phyloP scores from a whole-genome alignment of 2,888 invertebrate species.

The Ectemnius continuus region DNA sequence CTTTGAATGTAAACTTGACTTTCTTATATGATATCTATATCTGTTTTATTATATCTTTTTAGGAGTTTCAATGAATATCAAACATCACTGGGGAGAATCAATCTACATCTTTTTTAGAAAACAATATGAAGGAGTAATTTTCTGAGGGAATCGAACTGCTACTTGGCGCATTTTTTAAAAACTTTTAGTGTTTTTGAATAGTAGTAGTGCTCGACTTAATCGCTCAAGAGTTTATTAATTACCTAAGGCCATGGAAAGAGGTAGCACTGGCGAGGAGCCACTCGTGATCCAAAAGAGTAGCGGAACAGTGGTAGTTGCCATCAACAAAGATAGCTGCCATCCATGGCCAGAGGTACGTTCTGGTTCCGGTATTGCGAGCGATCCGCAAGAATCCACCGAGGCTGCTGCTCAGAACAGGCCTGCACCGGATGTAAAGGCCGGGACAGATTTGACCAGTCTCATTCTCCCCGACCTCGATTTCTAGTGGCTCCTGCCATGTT shows the following conservation, averaged over 20 bases:
- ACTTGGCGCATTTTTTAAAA: too few species aligned
- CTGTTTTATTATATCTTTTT: too few species aligned
- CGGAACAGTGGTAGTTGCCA: constrained; percentile 85
- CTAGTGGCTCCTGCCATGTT: constrained; percentile 39
- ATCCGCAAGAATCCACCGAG: constrained; percentile 44
- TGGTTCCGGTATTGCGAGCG: constrained; percentile 47
- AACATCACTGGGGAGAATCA: too few species aligned
- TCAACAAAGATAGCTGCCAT: constrained; percentile 85
- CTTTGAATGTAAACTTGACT: too few species aligned
- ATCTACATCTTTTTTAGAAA: too few species aligned
- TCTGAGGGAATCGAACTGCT: too few species aligned
- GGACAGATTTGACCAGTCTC: constrained; percentile 52
- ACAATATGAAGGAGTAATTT: too few species aligned
- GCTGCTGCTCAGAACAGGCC: constrained; percentile 55
- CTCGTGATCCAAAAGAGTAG: constrained; percentile 82
- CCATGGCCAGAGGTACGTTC: constrained; percentile 84
- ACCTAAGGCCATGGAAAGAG: constrained; percentile 79
- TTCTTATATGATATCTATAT: too few species aligned
- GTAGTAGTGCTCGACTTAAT: too few species aligned
- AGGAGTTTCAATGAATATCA: too few species aligned
- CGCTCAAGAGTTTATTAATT: constrained; percentile 51
- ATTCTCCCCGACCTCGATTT: constrained; percentile 30
- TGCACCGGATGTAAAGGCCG: constrained; percentile 66
- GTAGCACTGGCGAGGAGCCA: constrained; percentile 82
- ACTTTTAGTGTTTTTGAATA: too few species aligned